phyloP scores from a whole-genome alignment of 1,140 invertebrate genomes.

The Ptiloglossa arizonensis region DNA sequence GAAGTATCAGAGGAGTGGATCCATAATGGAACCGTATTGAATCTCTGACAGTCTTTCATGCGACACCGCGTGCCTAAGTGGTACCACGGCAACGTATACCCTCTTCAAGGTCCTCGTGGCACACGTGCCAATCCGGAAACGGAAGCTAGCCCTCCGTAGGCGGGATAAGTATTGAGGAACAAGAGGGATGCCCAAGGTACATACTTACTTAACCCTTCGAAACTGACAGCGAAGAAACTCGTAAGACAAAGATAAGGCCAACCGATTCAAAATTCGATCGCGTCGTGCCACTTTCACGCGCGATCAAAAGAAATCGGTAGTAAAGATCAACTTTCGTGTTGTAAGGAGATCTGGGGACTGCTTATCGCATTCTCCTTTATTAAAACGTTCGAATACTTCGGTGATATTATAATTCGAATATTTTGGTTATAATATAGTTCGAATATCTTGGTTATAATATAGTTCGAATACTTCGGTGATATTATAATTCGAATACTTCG shows the following conservation, averaged over 20 bases:
- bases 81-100: slow-evolving; percentile 65
- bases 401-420: too few relatives aligned
- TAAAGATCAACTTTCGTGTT: too few relatives aligned
- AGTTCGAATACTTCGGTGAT: too few relatives aligned
- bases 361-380: too few relatives aligned
- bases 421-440: too few relatives aligned
- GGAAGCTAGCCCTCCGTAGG: slow-evolving; percentile 73
- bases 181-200: slow-evolving; percentile 57
- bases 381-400: too few relatives aligned
- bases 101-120: slow-evolving; percentile 70
- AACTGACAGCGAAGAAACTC: slow-evolving; percentile 30
- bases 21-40: slow-evolving; percentile 50
- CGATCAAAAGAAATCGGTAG: too few relatives aligned
- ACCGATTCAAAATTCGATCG: slow-evolving; percentile 65
- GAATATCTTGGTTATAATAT: too few relatives aligned
- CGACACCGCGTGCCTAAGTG: slow-evolving; percentile 79
- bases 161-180: slow-evolving; percentile 44
- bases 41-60: slow-evolving; percentile 71
- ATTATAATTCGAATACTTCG: too few relatives aligned
- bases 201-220: slow-evolving; percentile 78
- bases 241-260: slow-evolving; percentile 43
- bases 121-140: slow-evolving; percentile 78
- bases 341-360: too few relatives aligned
- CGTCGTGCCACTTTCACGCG: too few relatives aligned
- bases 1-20: slow-evolving; percentile 3